Base-by-base conservation (phyloP, 1,140 invertebrate species). In the Diploscapter pachys region DNA sequence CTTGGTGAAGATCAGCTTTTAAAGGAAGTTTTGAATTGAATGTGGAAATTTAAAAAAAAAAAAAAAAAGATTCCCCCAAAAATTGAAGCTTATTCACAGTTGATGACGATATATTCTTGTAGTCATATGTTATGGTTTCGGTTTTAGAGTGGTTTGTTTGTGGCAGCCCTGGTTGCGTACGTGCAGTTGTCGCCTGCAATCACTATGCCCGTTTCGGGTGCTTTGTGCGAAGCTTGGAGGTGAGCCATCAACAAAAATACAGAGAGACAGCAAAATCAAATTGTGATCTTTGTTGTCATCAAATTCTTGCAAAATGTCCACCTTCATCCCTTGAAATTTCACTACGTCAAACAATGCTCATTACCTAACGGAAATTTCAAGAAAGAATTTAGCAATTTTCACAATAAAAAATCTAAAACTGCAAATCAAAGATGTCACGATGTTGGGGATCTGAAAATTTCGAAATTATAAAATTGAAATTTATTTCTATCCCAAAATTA, bases 201-300 rank as follows among this genome's bases (percentile, higher is more conserved):
- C 54, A 82, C 80, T 9, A 84, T 85, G 82, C 83, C 83, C 6
- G 76, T 81, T 13, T 82, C 80, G 52, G 73, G 73, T 57, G 73
- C 73, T 31, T 67, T 74, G 52, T 74, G 73, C 65, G 55, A 54
- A 54, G 73, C 73, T 11, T 74, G 68, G 51, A 74, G 53, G 71
- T 72, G 31, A 72, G 71, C 31, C 31, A 31, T 31, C 31, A 31
- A 31, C 31, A 82, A 82, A 82, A 31, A 31, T 31, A 31, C 0
- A 31, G 31, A 31, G 1, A 31, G 1, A 1, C 31, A 31, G 31
- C 31, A 31, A 31, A 31, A 31, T 31, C 31, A 31, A 31, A 31
- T 31, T 31, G 31, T 31, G 31, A 31, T 3, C 69, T 76, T 50
- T 56, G 84, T 9, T 84, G 81, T 59, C 57, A 59, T 11, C 13